A percentile compares a stretch with the other conserved stretches of the same genome.
phyloP scores from a whole-genome alignment of 2,888 invertebrate species.

The Charanyca ferruginea region DNA sequence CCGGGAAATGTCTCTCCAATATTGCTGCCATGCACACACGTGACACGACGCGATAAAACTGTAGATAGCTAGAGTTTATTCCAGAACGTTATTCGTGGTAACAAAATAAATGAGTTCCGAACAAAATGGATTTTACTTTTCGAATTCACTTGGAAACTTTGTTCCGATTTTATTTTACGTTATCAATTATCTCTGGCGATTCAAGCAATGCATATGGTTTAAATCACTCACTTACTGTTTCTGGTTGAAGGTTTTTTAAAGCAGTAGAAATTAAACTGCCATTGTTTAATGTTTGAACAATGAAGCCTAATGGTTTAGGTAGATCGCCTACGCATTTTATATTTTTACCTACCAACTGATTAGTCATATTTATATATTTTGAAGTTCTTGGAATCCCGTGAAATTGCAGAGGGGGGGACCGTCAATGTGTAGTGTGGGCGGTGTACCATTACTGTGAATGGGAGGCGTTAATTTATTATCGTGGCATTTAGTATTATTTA shows the following conservation, averaged over 20 bases:
- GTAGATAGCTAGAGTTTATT: slow-evolving; percentile 57
- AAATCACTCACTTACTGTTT: background rate
- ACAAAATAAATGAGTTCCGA: slow-evolving; percentile 28
- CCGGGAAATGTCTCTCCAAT: slow-evolving; percentile 73
- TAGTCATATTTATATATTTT: slow-evolving; percentile 64
- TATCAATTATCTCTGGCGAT: slow-evolving; percentile 20
- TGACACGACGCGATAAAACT: slow-evolving; percentile 44
- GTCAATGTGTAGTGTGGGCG: slow-evolving; percentile 80
- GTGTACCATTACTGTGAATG: slow-evolving; percentile 77
- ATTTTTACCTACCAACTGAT: slow-evolving; percentile 59
- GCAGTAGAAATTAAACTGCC: slow-evolving; percentile 1
- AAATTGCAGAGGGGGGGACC: slow-evolving; percentile 81
- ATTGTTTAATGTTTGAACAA: slow-evolving; percentile 28
- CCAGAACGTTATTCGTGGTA: slow-evolving; percentile 62
- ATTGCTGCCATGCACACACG: slow-evolving; percentile 54
- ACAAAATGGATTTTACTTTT: slow-evolving; percentile 36
- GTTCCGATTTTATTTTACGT: slow-evolving; percentile 5
- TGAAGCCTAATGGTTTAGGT: slow-evolving; percentile 6
- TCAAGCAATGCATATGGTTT: background rate
- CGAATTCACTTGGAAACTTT: background rate
- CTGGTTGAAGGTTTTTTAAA: background rate
- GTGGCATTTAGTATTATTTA: slow-evolving; percentile 72
- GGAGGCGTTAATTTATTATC: slow-evolving; percentile 88
- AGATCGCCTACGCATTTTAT: slow-evolving; percentile 36
- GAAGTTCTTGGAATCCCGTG: slow-evolving; percentile 80